Conservation (phyloP, 2,797 vertebrate genomes). For the Schizothorax lantsangensis region DNA sequence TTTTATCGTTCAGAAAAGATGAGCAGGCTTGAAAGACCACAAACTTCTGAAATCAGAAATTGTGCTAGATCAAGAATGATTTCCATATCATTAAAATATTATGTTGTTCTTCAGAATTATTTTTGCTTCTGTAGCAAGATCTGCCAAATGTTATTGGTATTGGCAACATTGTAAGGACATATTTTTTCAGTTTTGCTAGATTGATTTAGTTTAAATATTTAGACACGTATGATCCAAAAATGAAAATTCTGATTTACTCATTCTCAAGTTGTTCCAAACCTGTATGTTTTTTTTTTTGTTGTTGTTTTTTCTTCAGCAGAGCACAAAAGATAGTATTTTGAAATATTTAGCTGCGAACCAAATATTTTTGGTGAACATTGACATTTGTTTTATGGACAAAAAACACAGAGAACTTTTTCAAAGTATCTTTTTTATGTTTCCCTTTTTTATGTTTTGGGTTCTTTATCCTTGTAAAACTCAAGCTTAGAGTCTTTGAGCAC, state of each 20-base stretch:
- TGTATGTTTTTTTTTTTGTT: neutral
- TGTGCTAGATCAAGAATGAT: neutral
- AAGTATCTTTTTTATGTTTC: too few species aligned
- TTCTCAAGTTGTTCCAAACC: too few species aligned
- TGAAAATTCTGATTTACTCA: neutral
- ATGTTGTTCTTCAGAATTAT: neutral
- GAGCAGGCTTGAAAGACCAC: neutral
- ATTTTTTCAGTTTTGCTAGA: neutral
- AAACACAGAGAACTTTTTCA: too few species aligned
- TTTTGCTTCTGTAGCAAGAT: neutral
- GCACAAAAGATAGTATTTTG: too few species aligned
- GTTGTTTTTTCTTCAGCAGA: neutral
- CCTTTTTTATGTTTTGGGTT: too few species aligned
- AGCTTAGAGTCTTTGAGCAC: neutral
- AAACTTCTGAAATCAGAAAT: neutral
- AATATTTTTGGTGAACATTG: neutral
- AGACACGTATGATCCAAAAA: neutral
- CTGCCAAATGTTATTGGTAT: neutral
- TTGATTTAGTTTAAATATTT: neutral
- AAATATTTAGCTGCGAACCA: neutral
- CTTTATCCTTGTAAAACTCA: too few species aligned
- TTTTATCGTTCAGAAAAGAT: neutral
- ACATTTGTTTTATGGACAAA: neutral
- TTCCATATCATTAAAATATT: neutral
- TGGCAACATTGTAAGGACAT: neutral